Evolutionary conservation across 2,888 invertebrate genomes (phyloP), one percentile per base, ranked within the genome.

Genomic region (Pemphredon lugubris): DNA sequence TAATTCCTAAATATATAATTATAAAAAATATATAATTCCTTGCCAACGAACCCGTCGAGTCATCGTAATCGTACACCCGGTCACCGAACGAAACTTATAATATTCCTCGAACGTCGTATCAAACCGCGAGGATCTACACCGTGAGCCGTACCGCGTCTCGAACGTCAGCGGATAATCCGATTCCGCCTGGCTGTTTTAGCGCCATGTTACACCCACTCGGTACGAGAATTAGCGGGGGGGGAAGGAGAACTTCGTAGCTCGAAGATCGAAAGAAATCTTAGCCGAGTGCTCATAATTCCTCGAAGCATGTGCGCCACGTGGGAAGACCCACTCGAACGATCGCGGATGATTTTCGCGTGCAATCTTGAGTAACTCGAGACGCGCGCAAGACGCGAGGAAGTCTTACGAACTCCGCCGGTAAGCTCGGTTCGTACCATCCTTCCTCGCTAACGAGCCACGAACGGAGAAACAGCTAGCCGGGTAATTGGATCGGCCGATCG

Each of bases 401-500:
- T 81, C 80, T 78, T 80, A 80, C 20, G 68, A 80, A 65, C 75
- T 67, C 78, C 58, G 47, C 63, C n/a, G n/a, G 73, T 80, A 76
- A 73, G 76, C 66, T 39, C 44, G 40, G 21, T 45, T 37, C 23
- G 42, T 42, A 26, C 69, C n/a, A n/a, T 66, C 54, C 67, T 57
- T 75, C 50, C 47, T 40, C 61, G 65, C 55, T 80, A 79, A 79
- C 79, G 72, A 82, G 80, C 73, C 75, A 73, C 79, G 82, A 79
- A 73, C 73, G 69, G 51, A 79, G 79, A 79, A 79, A 78, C 81
- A 61, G 69, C 75, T 61, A 61, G 73, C 54, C 73, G 67, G n/a
- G 75, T 75, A 80, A 83, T 80, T 80, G 79, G 82, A 79, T 79
- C 75, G 70, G 75, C 44, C 67, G 70, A 70, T 77, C 75, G 65